A percentile compares a stretch with the other conserved stretches of the same genome.
Conservation (phyloP, 2,113 vertebrate genomes). For the Irena cyanogastra region DNA sequence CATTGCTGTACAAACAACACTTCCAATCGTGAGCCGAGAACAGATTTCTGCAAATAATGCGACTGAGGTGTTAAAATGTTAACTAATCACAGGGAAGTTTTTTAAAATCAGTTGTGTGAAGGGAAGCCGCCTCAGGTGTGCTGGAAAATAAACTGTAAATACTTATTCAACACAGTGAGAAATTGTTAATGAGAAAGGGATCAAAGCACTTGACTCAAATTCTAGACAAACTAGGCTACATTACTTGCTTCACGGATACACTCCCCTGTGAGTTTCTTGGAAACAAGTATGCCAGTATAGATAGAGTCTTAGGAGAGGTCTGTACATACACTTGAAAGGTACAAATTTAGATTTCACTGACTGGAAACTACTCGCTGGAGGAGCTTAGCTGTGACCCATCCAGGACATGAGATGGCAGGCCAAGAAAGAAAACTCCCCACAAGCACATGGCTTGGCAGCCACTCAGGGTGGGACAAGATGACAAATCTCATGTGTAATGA, state of each 20-base stretch:
- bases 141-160: conserved; percentile 9
- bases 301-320: background rate
- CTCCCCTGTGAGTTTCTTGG: background rate
- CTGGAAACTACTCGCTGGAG: rapidly evolving
- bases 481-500: background rate
- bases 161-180: conserved; percentile 11
- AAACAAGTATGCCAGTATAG: background rate
- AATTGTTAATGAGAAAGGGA: background rate
- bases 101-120: background rate
- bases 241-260: background rate
- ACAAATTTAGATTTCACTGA: background rate
- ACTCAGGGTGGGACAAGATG: background rate
- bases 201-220: background rate
- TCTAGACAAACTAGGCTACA: background rate
- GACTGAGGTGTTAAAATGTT: background rate
- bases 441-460: background rate
- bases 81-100: background rate
- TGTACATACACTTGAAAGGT: background rate
- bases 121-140: background rate
- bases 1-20: background rate
- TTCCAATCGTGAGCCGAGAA: background rate
- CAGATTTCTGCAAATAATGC: background rate
- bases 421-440: background rate
- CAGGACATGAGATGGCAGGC: background rate
- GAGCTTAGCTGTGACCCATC: background rate